phyloP scores from a whole-genome alignment of 2,113 vertebrate genomes.

The Pseudopodoces humilis region DNA sequence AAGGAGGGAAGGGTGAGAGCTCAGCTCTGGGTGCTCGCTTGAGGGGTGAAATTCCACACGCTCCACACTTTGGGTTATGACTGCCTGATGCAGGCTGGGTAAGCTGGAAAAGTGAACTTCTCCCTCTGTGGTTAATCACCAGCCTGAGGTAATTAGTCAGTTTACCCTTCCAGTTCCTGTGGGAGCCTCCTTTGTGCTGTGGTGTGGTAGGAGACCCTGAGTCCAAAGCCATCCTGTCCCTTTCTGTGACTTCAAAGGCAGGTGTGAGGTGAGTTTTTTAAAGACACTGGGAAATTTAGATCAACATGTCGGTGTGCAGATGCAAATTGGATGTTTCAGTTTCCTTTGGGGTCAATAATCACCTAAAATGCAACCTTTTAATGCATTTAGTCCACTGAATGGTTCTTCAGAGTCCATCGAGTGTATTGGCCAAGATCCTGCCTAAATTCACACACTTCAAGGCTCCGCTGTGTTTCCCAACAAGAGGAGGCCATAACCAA shows the following conservation, averaged over 20 bases:
- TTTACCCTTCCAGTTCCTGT: background rate
- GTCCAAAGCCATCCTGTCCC: background rate
- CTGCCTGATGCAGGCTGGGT: background rate
- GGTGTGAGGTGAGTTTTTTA: background rate
- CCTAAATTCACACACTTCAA: background rate
- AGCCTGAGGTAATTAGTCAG: background rate
- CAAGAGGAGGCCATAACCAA: background rate
- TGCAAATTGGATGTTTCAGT: background rate
- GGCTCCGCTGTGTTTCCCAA: background rate
- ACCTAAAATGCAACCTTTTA: background rate
- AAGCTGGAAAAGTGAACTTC: background rate
- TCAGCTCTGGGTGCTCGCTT: background rate
- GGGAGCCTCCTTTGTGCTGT: background rate
- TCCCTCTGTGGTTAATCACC: background rate
- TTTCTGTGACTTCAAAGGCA: background rate
- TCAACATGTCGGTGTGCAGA: fast-evolving
- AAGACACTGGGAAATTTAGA: background rate
- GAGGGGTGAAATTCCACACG: background rate
- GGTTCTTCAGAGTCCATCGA: background rate
- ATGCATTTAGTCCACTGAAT: fast-evolving
- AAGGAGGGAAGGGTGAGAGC: background rate
- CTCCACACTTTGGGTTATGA: fast-evolving
- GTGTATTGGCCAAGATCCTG: fast-evolving
- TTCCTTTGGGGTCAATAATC: background rate
- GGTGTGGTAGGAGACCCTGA: background rate